Percentiles rank a stretch among this genome's conserved stretches.
phyloP scores from a whole-genome alignment of 2,113 vertebrate genomes.

The Ia io region DNA sequence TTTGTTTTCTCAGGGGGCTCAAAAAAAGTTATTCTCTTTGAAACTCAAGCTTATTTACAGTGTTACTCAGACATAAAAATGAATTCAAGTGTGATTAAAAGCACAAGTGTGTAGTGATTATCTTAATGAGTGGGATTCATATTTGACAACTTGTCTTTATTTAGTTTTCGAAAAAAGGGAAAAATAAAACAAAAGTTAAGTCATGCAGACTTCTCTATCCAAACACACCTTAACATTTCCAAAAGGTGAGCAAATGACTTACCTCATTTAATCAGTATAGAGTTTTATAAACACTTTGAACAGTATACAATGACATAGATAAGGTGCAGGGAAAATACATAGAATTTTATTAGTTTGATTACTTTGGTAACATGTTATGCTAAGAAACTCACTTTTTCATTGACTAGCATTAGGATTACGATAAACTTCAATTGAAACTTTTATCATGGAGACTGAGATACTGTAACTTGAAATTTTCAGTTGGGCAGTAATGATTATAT shows the following conservation, averaged over 20 bases:
- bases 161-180: constrained; percentile 68
- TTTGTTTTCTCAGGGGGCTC: not conserved
- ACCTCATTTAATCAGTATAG: constrained; percentile 33
- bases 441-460: constrained; percentile 15
- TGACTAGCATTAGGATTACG: constrained; percentile 35
- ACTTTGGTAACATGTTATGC: constrained; percentile 15
- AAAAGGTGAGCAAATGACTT: constrained; percentile 56
- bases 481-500: constrained; percentile 14
- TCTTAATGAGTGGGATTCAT: constrained; percentile 36
- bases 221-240: constrained; percentile 57
- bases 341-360: constrained; percentile 63
- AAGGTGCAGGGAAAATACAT: constrained; percentile 57
- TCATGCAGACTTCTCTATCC: constrained; percentile 64
- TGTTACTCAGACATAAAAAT: constrained; percentile 38
- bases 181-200: constrained; percentile 52
- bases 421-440: constrained; percentile 3
- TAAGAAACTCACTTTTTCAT: constrained; percentile 37
- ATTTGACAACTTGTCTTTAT: constrained; percentile 69
- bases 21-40: constrained; percentile 13
- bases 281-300: constrained; percentile 55
- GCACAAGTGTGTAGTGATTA: constrained; percentile 12
- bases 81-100: constrained; percentile 42
- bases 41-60: not conserved
- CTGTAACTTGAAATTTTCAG: constrained; percentile 44
- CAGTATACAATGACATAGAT: constrained; percentile 41